A percentile compares a stretch with the other conserved stretches of the same genome.
phyloP scores from a whole-genome alignment of 1,140 invertebrate species.

The Saccostrea cuccullata region DNA sequence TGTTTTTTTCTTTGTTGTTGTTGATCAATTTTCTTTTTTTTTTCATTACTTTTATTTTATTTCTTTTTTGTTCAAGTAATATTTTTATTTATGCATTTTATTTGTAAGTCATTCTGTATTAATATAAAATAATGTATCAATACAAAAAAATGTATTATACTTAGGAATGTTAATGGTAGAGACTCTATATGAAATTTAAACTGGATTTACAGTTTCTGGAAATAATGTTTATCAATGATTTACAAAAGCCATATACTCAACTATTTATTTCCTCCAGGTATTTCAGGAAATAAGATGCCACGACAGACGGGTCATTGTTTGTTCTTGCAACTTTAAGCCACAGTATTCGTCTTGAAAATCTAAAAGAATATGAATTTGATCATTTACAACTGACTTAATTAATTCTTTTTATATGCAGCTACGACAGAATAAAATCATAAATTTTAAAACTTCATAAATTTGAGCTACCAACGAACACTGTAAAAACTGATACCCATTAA shows the following conservation, averaged over 20 bases:
- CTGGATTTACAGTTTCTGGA: not conserved
- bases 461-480: no score
- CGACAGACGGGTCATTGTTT: conserved; percentile 50
- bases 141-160: not conserved
- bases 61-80: not conserved
- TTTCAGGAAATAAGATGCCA: conserved; percentile 42
- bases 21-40: no score
- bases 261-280: conserved; percentile 51
- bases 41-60: not conserved
- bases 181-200: not conserved
- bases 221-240: not conserved
- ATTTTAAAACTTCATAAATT: no score
- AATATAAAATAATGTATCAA: not conserved
- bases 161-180: not conserved
- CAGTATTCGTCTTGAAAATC: conserved; percentile 53
- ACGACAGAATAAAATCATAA: no score
- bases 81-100: not conserved
- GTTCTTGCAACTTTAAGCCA: conserved; percentile 57
- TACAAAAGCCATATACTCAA: not conserved
- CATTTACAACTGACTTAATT: no score
- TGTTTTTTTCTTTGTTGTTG: no score
- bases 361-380: not conserved
- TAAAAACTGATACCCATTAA: no score
- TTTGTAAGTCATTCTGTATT: not conserved
- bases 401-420: no score